Evolutionary conservation across 2,888 invertebrate species (phyloP), one percentile per base, ranked within the genome.

Genomic region (Azorinus chamasolen): DNA sequence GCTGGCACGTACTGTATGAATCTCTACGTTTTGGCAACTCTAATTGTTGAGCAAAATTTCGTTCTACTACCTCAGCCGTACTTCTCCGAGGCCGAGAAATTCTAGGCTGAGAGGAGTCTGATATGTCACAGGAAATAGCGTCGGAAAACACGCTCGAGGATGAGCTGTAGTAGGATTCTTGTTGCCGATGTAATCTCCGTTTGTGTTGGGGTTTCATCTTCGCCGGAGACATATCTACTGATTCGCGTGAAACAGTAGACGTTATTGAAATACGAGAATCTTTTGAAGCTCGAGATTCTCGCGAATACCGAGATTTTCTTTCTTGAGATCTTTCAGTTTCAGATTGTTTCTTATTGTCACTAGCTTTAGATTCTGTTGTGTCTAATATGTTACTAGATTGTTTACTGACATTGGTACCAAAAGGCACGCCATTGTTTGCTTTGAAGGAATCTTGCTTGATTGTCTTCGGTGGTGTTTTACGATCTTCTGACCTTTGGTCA

Each of bases 101-200:
- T 59, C 50, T 68, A 24, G 58, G 41, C 32, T 58, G 51, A 32
- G 68, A 53, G 14, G 32, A 6, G 25, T 58, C 68, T 5, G 51
- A 66, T 5, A 54, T n/a, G 43, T 55, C 63, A 8, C 48, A 32
- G 45, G 22, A 37, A 46, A 58, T 63, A 55, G 66, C 53, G 32
- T 87, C 87, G 3, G 85, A 84, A 39, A 82, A 61, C 20, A 87
- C 48, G 75, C 87, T 87, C 10, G 85, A 85, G 6, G 87, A 87
- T 58, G 85, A 85, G 57, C 87, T 87, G 48, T 71, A 72, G 43
- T 74, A 84, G 4, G 70, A 43, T 5, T 80, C 84, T 43, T 80
- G 62, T 50, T 84, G 83, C 14, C 83, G 37, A 20, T 74, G 63
- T 3, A 55, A 8, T 4, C 20, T 50, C n/a, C 53, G 46, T 6